Evolutionary conservation across 2,113 vertebrate genomes (phyloP).

Genomic region (Stictonetta naevosa): DNA sequence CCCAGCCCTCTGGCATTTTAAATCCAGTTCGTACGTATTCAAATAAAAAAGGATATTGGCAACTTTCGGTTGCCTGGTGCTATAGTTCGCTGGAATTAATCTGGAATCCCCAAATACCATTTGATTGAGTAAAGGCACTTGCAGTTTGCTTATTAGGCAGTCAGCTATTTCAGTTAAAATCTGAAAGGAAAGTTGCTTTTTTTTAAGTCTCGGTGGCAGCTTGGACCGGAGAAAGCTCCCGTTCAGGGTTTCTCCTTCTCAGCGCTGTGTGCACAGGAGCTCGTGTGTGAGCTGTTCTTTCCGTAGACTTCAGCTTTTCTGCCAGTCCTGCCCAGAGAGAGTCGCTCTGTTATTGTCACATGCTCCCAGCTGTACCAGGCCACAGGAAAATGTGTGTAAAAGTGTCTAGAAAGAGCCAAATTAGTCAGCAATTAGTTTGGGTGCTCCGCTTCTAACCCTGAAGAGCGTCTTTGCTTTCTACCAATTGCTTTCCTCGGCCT

Average conservation of each 20-base stretch:
- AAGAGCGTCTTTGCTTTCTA: not conserved
- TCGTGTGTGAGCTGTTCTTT: not conserved
- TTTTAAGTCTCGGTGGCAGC: not conserved
- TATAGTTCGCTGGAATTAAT: not conserved
- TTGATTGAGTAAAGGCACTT: not conserved
- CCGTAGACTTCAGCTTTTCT: not conserved
- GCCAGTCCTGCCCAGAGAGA: not conserved
- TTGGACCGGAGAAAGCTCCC: not conserved
- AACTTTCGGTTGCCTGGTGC: not conserved
- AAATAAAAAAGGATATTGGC: not conserved
- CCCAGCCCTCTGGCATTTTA: not conserved
- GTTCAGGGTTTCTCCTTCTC: not conserved
- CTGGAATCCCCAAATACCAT: slow-evolving; percentile 29
- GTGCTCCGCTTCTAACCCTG: not conserved
- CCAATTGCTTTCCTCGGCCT: not conserved
- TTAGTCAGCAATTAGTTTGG: no score
- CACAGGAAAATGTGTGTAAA: not conserved
- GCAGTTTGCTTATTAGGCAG: not conserved
- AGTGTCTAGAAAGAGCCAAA: not conserved
- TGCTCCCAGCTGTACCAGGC: not conserved
- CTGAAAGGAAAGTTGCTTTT: not conserved
- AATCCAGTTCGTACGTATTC: not conserved
- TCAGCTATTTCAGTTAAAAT: not conserved
- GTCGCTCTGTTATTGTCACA: not conserved
- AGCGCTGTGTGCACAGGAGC: not conserved